A percentile compares a stretch with the other conserved stretches of the same genome.
Conservation (phyloP, 2,113 vertebrate species). For the Willisornis vidua region DNA sequence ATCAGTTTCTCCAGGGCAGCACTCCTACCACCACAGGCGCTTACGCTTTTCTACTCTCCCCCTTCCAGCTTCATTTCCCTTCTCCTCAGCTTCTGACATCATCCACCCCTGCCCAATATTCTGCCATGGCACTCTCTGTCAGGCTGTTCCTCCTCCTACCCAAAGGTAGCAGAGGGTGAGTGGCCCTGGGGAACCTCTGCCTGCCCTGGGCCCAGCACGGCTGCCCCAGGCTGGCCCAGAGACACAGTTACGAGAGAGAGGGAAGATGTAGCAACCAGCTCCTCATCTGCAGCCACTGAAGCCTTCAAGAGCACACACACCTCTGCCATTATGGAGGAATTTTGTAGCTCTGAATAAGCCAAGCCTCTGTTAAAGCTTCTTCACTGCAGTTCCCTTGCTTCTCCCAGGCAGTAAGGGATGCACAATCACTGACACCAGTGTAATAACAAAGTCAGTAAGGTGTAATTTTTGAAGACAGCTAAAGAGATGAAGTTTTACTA, state of each 20-base stretch:
- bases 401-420: neutral
- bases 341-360: neutral
- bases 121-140: neutral
- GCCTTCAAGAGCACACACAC: neutral
- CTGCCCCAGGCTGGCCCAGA: neutral
- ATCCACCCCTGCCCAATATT: neutral
- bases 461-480: neutral
- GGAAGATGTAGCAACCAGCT: neutral
- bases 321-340: neutral
- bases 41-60: neutral
- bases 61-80: neutral
- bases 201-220: neutral
- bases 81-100: neutral
- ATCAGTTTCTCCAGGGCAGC: neutral
- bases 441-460: neutral
- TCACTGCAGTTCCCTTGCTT: neutral
- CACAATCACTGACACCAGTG: neutral
- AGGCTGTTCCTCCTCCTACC: neutral
- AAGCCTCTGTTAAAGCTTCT: neutral
- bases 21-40: neutral
- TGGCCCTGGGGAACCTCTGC: neutral
- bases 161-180: neutral
- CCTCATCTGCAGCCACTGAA: neutral
- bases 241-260: neutral
- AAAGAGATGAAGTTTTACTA: neutral